A percentile compares a stretch with the other conserved stretches of the same genome.
Evolutionary conservation across 2,888 invertebrate genomes (phyloP).

Genomic region (Lasioglossum calceatum): DNA sequence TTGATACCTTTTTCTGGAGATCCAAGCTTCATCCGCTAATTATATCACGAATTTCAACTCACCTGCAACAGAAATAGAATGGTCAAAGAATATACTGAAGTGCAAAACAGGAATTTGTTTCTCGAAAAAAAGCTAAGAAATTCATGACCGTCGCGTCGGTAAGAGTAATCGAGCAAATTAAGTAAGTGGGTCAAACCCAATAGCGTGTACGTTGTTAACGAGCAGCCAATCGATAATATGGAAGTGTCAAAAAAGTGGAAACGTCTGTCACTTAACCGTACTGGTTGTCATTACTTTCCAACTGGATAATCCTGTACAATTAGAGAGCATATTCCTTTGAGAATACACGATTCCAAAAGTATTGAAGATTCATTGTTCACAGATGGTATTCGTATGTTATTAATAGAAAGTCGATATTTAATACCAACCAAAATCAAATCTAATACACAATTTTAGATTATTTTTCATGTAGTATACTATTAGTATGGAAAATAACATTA

Average conservation of each 20-base stretch:
- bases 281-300: constrained; percentile 39
- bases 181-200: constrained; percentile 63
- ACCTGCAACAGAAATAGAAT: not conserved
- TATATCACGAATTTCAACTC: not conserved
- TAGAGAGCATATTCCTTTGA: constrained; percentile 1
- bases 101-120: constrained; percentile 13
- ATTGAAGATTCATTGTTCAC: not conserved
- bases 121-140: not conserved
- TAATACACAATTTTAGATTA: not conserved
- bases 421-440: not conserved
- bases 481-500: not conserved
- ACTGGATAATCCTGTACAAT: constrained; percentile 49
- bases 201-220: constrained; percentile 62
- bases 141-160: constrained; percentile 7
- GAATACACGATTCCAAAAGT: not conserved
- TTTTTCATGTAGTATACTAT: not conserved
- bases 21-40: not conserved
- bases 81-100: not conserved
- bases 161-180: constrained; percentile 56
- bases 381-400: not conserved
- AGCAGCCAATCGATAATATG: constrained; percentile 67
- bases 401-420: not conserved
- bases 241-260: constrained; percentile 64
- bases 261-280: constrained; percentile 52
- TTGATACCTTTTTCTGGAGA: not conserved